Conservation (phyloP, 1,140 invertebrate genomes). For the Drosophila equinoxialis region DNA sequence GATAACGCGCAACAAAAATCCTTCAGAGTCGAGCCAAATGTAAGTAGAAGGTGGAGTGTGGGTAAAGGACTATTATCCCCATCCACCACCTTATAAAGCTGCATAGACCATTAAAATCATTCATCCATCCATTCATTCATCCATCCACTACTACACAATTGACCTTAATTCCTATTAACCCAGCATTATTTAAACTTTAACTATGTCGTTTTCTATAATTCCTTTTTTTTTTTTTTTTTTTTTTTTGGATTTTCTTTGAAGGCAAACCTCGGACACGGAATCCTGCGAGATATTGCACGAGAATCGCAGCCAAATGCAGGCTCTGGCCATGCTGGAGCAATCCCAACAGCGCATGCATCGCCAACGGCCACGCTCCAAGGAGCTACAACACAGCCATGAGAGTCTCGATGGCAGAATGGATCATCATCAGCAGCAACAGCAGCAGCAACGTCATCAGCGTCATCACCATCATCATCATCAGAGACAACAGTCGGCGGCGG, state of each 20-base stretch:
- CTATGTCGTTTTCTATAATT: no score
- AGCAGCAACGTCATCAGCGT: slow-evolving; percentile 41
- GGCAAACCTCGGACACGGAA: slow-evolving; percentile 83
- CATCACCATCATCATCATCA: slow-evolving; percentile 66
- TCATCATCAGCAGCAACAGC: slow-evolving; percentile 37
- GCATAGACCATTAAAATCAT: slow-evolving; percentile 1
- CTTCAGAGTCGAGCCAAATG: slow-evolving; percentile 82
- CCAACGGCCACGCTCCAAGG: slow-evolving; percentile 75
- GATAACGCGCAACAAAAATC: slow-evolving; percentile 82
- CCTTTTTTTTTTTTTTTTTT: background rate
- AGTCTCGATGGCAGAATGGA: slow-evolving; percentile 65
- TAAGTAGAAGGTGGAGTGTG: slow-evolving; percentile 49
- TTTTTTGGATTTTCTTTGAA: slow-evolving; percentile 23
- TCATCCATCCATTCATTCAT: background rate
- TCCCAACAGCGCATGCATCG: slow-evolving; percentile 62
- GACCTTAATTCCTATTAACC: background rate
- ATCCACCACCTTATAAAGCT: background rate
- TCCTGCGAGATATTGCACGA: slow-evolving; percentile 82
- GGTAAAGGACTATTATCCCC: no score
- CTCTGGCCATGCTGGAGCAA: slow-evolving; percentile 66
- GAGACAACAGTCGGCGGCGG: slow-evolving; percentile 51
- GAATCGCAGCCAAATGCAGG: slow-evolving; percentile 71
- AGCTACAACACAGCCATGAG: slow-evolving; percentile 76
- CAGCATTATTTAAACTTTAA: background rate
- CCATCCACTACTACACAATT: background rate